Evolutionary conservation across 2,113 vertebrate genomes (phyloP).

Genomic region (Dasyprocta punctata): DNA sequence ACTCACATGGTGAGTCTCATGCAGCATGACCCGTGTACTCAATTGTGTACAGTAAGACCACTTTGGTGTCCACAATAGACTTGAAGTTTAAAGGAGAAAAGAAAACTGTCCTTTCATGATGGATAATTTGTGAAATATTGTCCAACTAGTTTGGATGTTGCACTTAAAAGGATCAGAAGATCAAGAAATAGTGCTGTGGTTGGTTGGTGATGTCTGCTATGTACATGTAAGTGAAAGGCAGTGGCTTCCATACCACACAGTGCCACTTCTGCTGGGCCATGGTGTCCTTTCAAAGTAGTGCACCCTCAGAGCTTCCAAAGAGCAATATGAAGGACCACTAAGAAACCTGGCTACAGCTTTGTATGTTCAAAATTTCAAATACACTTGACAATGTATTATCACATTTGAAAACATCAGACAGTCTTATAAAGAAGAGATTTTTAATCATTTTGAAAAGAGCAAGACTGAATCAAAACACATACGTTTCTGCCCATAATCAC

Average conservation of each 20-base stretch:
- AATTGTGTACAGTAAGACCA: neutral
- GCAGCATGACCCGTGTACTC: neutral
- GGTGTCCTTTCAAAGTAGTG: neutral
- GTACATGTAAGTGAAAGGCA: neutral
- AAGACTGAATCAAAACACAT: neutral
- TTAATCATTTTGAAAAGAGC: neutral
- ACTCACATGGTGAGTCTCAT: neutral
- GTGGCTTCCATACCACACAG: too few species aligned
- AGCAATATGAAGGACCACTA: neutral
- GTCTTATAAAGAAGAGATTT: neutral
- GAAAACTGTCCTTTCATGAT: neutral
- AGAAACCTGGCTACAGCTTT: neutral
- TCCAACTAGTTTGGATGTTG: neutral
- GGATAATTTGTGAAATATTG: neutral
- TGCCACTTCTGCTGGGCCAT: neutral
- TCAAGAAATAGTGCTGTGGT: neutral
- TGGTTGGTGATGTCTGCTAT: neutral
- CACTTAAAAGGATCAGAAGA: neutral
- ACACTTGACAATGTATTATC: neutral
- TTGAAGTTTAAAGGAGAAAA: neutral
- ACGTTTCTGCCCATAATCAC: neutral
- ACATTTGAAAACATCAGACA: neutral
- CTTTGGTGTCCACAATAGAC: neutral
- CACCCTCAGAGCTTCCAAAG: neutral
- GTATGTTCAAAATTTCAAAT: neutral